Conservation (phyloP, 1,140 invertebrate species). For the Chymomyza costata region DNA sequence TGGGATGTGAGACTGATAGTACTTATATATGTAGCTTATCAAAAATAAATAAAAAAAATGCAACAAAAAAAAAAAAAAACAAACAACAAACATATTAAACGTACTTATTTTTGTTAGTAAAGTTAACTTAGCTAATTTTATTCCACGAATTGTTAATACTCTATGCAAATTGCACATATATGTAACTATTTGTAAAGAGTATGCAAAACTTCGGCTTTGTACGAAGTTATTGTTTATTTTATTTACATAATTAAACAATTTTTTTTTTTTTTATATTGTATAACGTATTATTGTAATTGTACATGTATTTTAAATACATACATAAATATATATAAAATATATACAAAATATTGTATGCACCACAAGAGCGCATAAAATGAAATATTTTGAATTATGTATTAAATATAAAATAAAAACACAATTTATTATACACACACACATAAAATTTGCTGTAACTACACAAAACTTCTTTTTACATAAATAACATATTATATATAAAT, state of each 20-base stretch:
- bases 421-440: too few relatives aligned
- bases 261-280: neutral
- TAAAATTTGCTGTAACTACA: too few relatives aligned
- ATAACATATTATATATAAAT: too few relatives aligned
- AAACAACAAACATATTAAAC: slow-evolving; percentile 26
- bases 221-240: slow-evolving; percentile 13
- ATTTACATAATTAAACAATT: slow-evolving; percentile 10
- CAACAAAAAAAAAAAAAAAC: slow-evolving; percentile 16
- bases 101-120: slow-evolving; percentile 50
- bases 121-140: slow-evolving; percentile 60
- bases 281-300: too few relatives aligned
- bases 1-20: slow-evolving; percentile 74
- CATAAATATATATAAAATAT: slow-evolving; percentile 11
- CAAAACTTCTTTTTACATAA: too few relatives aligned
- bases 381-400: too few relatives aligned
- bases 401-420: too few relatives aligned
- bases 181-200: slow-evolving; percentile 22
- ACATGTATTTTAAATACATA: neutral
- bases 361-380: too few relatives aligned
- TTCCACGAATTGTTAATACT: slow-evolving; percentile 12
- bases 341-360: too few relatives aligned
- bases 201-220: slow-evolving; percentile 9
- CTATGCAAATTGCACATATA: slow-evolving; percentile 10
- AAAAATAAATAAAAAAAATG: slow-evolving; percentile 27
- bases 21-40: slow-evolving; percentile 69